These are phyloP conservation scores for Pardalotus punctatus DNA, from an alignment of 2,113 vertebrate genomes.

Conservation along the genomic window DNA sequence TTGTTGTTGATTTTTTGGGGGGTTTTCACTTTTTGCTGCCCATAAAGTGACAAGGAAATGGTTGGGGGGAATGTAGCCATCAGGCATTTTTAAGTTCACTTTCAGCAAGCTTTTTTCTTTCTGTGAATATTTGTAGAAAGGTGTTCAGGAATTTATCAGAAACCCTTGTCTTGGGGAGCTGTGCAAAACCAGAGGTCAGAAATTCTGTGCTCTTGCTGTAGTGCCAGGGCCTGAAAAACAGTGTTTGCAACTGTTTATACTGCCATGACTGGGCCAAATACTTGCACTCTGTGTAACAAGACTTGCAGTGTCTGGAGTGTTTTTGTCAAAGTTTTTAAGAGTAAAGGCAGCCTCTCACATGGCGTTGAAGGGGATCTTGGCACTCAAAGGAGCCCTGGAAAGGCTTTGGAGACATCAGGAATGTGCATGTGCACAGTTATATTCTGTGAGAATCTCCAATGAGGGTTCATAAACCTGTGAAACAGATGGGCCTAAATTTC, in stretches of 20 bases:
- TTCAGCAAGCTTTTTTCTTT: background rate
- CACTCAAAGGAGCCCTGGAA: background rate
- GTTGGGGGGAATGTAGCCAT: background rate
- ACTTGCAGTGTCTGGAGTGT: background rate
- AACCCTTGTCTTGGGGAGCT: background rate
- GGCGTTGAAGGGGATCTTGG: background rate
- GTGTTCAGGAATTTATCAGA: background rate
- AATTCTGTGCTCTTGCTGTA: background rate
- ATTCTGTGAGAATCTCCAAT: background rate
- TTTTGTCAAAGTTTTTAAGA: background rate
- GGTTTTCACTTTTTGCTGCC: too few relatives aligned
- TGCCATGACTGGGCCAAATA: background rate
- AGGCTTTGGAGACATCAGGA: background rate
- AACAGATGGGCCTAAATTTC: background rate
- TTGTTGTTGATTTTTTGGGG: background rate
- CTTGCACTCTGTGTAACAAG: background rate
- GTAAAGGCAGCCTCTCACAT: background rate
- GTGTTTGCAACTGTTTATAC: background rate
- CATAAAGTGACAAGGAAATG: background rate
- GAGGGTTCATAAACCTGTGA: background rate
- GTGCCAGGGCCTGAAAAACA: rapidly evolving
- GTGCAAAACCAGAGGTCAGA: background rate
- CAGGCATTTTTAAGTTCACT: background rate
- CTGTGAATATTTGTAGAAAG: background rate
- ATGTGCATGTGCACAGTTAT: rapidly evolving